These are phyloP conservation scores for Nanorana parkeri DNA, from an alignment of 2,113 vertebrate species.

Conservation along the genomic window DNA sequence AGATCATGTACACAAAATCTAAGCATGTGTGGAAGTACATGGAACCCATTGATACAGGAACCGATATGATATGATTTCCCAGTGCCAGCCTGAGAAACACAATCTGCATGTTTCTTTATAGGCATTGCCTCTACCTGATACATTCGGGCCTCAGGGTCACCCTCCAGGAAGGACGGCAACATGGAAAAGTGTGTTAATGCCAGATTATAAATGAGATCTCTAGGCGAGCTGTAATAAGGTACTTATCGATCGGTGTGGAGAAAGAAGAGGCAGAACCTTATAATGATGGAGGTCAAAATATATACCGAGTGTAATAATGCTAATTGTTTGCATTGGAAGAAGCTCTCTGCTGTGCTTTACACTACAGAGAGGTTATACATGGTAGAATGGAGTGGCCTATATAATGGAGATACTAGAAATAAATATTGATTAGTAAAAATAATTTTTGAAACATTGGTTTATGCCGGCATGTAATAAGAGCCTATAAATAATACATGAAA, in stretches of 20 bases:
- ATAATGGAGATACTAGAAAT: too few species aligned
- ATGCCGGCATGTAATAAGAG: too few species aligned
- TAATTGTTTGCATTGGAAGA: not conserved
- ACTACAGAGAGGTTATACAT: not conserved
- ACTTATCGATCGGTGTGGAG: conserved; percentile 15
- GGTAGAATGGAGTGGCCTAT: too few species aligned
- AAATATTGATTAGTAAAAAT: too few species aligned
- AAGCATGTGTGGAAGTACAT: too few species aligned
- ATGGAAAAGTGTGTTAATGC: not conserved
- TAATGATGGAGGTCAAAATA: not conserved
- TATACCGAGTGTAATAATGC: not conserved
- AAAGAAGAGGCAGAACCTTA: not conserved
- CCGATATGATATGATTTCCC: too few species aligned
- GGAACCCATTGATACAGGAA: too few species aligned
- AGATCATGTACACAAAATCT: too few species aligned
- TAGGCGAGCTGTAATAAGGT: conserved; percentile 9
- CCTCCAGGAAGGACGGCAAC: not conserved
- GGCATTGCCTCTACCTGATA: not conserved
- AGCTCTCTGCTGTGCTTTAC: not conserved
- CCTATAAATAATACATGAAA: too few species aligned
- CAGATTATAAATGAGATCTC: conserved; percentile 21
- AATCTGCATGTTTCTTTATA: not conserved
- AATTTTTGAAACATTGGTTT: too few species aligned
- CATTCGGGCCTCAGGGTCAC: too few species aligned
- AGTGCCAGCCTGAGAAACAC: not conserved